phyloP scores from a whole-genome alignment of 2,113 vertebrate species.

The Oncorhynchus clarkii region DNA sequence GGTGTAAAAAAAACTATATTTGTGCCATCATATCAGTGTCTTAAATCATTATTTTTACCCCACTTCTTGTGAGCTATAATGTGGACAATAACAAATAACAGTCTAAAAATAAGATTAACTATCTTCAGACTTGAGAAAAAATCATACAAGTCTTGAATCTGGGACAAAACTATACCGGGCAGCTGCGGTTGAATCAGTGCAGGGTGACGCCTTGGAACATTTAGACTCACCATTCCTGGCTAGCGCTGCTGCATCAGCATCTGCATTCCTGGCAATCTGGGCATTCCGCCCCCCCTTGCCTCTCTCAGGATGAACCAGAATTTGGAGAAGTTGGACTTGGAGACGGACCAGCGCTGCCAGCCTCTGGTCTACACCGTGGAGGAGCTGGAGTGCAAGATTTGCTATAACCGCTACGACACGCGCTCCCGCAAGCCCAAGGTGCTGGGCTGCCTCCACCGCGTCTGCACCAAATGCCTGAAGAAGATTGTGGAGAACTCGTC shows the following conservation, averaged over 20 bases:
- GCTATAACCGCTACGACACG: slow-evolving; percentile 80
- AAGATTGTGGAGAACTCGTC: slow-evolving; percentile 76
- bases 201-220: not conserved
- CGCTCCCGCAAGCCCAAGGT: slow-evolving; percentile 76
- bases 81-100: not conserved
- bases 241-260: not conserved
- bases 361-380: slow-evolving; percentile 60
- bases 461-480: slow-evolving; percentile 82
- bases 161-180: not conserved
- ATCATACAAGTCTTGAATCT: not conserved
- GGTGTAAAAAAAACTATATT: not conserved
- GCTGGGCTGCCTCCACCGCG: slow-evolving; percentile 78
- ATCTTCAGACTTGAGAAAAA: not conserved
- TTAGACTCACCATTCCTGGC: too few relatives aligned
- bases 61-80: not conserved
- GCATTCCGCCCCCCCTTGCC: not conserved
- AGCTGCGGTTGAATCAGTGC: not conserved
- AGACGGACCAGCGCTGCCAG: slow-evolving; percentile 25
- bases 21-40: not conserved
- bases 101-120: not conserved
- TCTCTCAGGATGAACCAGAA: slow-evolving; percentile 58
- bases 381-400: slow-evolving; percentile 86
- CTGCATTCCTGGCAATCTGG: not conserved
- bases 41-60: not conserved
- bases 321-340: not conserved